Conservation (phyloP, 2,888 invertebrate genomes). For the Drosophila helvetica region DNA sequence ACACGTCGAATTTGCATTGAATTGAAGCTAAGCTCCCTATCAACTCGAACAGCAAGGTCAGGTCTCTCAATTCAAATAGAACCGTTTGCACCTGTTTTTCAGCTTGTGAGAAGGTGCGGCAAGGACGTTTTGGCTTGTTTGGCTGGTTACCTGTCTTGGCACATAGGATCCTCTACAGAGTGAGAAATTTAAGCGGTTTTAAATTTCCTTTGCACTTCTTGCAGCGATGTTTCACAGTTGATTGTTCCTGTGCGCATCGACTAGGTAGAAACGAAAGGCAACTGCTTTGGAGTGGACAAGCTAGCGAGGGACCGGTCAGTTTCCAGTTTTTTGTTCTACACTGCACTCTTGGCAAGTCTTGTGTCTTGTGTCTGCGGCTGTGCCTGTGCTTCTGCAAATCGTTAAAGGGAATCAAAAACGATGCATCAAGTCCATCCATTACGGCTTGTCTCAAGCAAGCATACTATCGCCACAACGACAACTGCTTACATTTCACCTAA, state of each 20-base stretch:
- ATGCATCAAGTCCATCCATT: slow-evolving; percentile 77
- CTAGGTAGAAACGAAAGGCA: slow-evolving; percentile 1
- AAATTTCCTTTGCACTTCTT: slow-evolving; percentile 60
- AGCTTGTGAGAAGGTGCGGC: slow-evolving; percentile 36
- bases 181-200: slow-evolving; percentile 56
- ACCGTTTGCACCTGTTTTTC: slow-evolving; percentile 65
- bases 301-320: slow-evolving; percentile 18
- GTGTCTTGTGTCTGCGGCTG: slow-evolving; percentile 37
- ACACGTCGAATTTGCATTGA: slow-evolving; percentile 32
- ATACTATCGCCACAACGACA: slow-evolving; percentile 49
- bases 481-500: slow-evolving; percentile 22
- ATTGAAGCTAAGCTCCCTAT: slow-evolving; percentile 7
- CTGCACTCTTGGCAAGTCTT: slow-evolving; percentile 28
- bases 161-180: slow-evolving; percentile 36
- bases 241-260: slow-evolving; percentile 49
- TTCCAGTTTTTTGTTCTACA: slow-evolving; percentile 20
- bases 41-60: slow-evolving; percentile 54
- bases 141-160: background rate
- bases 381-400: slow-evolving; percentile 60
- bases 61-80: slow-evolving; percentile 56
- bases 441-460: slow-evolving; percentile 23
- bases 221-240: slow-evolving; percentile 56
- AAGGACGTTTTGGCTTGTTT: slow-evolving; percentile 10
- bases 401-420: slow-evolving; percentile 81
- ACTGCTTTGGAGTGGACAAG: slow-evolving; percentile 14